Evolutionary conservation across 2,888 invertebrate genomes (phyloP).

Genomic region (Mystacides longicornis): DNA sequence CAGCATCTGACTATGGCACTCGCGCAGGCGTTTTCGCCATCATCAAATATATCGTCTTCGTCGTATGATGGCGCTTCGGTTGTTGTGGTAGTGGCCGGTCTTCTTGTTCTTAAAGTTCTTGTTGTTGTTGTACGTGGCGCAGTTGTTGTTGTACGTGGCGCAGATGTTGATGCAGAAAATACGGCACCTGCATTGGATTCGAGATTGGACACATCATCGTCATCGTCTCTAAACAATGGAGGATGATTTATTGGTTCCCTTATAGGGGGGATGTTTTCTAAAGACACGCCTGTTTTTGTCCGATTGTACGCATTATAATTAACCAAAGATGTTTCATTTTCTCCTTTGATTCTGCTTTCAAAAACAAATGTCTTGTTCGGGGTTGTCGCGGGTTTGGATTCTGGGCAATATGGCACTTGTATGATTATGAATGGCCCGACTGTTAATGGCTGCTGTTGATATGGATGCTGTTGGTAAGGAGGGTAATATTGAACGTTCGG

Average conservation of each 20-base stretch:
- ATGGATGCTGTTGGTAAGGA: not conserved
- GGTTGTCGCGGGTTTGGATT: not conserved
- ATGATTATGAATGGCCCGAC: not conserved
- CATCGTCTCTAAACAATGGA: not conserved
- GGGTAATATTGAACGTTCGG: not conserved
- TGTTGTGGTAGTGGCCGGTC: not conserved
- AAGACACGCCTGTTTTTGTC: conserved; percentile 6
- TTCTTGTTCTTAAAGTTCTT: not conserved
- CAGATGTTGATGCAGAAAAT: too few species aligned
- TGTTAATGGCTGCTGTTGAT: not conserved
- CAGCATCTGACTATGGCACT: not conserved
- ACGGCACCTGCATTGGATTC: too few species aligned
- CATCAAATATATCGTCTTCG: not conserved
- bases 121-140: not conserved
- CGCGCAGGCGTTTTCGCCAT: not conserved
- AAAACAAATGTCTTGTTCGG: not conserved
- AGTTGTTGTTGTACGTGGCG: too few species aligned
- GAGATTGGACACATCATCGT: too few species aligned
- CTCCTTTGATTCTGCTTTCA: too few species aligned
- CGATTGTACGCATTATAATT: too few species aligned
- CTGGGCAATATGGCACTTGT: not conserved
- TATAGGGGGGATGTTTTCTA: not conserved
- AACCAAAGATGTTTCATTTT: too few species aligned
- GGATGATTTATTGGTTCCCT: not conserved
- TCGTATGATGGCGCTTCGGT: not conserved